These are phyloP conservation scores for Pantala flavescens DNA, from an alignment of 1,140 invertebrate genomes.

Conservation along the genomic window DNA sequence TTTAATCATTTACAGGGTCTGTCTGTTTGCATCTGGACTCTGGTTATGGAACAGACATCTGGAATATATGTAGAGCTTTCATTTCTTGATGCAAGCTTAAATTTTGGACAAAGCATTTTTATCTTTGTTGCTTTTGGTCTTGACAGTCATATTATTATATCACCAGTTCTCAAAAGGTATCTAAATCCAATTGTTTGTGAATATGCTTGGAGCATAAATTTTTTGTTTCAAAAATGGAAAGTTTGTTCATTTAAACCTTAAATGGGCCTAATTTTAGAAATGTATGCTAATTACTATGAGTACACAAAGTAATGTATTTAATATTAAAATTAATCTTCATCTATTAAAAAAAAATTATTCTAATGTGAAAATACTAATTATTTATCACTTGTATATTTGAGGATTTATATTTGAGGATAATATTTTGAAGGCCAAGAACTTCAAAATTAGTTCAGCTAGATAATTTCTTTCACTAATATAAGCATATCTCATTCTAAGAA, in stretches of 20 bases:
- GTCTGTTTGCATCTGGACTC: constrained; percentile 72
- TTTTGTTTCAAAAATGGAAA: too few species aligned
- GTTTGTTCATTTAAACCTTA: too few species aligned
- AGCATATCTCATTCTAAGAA: too few species aligned
- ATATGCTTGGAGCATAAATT: too few species aligned
- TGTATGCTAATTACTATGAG: not conserved
- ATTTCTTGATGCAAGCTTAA: constrained; percentile 79
- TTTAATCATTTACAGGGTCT: constrained; percentile 50
- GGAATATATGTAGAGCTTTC: constrained; percentile 85
- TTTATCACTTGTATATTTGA: too few species aligned
- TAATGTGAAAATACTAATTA: too few species aligned
- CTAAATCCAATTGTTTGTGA: constrained; percentile 15
- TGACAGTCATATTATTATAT: constrained; percentile 59
- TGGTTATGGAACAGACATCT: constrained; percentile 72
- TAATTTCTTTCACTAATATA: too few species aligned
- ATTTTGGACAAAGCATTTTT: constrained; percentile 78
- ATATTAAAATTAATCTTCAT: not conserved
- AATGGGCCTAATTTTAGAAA: too few species aligned
- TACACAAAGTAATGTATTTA: not conserved
- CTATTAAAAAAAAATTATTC: too few species aligned
- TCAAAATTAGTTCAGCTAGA: too few species aligned
- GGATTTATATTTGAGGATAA: too few species aligned
- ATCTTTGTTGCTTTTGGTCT: constrained; percentile 71
- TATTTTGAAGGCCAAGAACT: too few species aligned
- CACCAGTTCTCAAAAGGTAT: constrained; percentile 50